Evolutionary conservation across 92 coral and sea anemone species (phyloP).

Genomic region (Pocillopora meandrina): DNA sequence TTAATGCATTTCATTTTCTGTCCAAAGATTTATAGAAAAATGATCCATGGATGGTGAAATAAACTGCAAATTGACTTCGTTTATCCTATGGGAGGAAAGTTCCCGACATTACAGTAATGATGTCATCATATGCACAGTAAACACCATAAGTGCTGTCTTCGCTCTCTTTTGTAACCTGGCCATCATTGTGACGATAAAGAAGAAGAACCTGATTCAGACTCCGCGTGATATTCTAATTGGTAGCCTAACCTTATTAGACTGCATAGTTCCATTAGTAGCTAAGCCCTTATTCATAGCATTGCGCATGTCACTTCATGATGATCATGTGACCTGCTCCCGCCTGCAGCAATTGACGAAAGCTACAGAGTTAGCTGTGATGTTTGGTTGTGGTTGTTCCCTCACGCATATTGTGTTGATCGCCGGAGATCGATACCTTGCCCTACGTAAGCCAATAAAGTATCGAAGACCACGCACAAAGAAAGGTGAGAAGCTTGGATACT

Average conservation of each 20-base stretch:
- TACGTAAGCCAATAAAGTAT: neutral
- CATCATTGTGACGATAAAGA: conserved; percentile 7
- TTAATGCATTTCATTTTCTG: neutral
- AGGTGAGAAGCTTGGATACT: neutral
- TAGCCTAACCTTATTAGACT: conserved; percentile 17
- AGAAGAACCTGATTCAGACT: neutral
- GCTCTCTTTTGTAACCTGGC: conserved; percentile 13
- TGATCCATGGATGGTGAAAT: neutral
- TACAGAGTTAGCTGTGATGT: conserved; percentile 7
- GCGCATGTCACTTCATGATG: neutral
- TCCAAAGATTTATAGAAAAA: neutral
- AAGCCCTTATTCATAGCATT: conserved; percentile 16
- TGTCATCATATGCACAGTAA: neutral
- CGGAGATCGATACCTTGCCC: conserved; percentile 13
- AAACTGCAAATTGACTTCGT: neutral
- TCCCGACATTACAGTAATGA: neutral
- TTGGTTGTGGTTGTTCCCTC: conserved; percentile 18
- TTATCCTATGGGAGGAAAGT: conserved; percentile 11
- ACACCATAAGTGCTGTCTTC: neutral
- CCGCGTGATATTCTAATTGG: neutral
- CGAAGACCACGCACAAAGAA: neutral
- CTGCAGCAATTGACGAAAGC: neutral
- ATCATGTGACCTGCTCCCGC: neutral
- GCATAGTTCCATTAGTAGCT: neutral
- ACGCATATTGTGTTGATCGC: conserved; percentile 13